phyloP scores from a whole-genome alignment of 2,888 invertebrate species.

The Hirtodrosophila cameraria region DNA sequence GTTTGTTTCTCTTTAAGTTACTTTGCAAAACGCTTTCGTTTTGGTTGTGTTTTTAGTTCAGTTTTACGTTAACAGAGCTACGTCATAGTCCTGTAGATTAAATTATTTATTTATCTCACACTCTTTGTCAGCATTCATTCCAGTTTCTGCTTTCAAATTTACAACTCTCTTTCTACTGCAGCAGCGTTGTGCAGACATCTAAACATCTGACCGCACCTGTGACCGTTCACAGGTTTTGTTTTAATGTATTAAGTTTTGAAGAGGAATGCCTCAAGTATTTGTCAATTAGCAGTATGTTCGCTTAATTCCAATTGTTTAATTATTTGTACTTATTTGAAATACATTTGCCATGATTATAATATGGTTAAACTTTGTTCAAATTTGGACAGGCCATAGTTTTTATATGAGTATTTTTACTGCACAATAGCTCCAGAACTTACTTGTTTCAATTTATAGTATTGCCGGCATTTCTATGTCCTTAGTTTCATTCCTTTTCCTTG shows the following conservation, averaged over 20 bases:
- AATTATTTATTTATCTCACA: conserved; percentile 49
- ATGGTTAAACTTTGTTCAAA: too few relatives aligned
- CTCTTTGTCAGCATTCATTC: conserved; percentile 25
- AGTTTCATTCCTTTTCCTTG: not conserved
- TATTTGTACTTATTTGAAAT: too few relatives aligned
- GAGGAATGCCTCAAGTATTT: too few relatives aligned
- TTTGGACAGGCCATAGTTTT: too few relatives aligned
- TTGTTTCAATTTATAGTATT: too few relatives aligned
- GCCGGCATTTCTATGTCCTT: too few relatives aligned
- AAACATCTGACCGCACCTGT: conserved; percentile 35
- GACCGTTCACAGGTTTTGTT: conserved; percentile 35
- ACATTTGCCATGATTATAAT: too few relatives aligned
- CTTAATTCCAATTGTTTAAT: too few relatives aligned
- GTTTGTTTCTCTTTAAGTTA: not conserved
- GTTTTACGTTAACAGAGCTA: not conserved
- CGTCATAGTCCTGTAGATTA: conserved; percentile 33
- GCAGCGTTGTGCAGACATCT: not conserved
- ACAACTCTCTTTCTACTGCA: conserved; percentile 23
- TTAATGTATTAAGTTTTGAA: not conserved
- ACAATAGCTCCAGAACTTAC: too few relatives aligned
- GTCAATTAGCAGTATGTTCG: too few relatives aligned
- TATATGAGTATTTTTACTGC: too few relatives aligned
- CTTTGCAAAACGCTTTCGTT: not conserved
- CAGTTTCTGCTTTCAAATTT: conserved; percentile 20
- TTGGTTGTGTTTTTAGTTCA: not conserved